These are phyloP conservation scores for Tipula lateralis DNA, from an alignment of 2,888 invertebrate species.

Conservation along the genomic window DNA sequence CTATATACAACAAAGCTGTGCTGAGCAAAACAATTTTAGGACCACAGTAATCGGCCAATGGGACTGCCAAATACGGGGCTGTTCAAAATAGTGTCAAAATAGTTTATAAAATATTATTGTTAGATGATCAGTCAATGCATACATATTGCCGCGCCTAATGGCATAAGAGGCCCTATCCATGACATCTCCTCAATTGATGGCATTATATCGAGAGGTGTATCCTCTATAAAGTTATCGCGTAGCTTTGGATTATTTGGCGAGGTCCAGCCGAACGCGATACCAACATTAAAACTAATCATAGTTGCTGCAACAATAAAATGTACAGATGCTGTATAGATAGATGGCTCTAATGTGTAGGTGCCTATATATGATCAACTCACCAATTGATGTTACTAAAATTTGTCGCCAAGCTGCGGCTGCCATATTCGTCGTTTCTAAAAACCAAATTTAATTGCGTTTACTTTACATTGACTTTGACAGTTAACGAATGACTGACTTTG, in stretches of 20 bases:
- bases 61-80: not conserved
- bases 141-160: not conserved
- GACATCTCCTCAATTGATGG: not conserved
- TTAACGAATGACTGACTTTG: too few relatives aligned
- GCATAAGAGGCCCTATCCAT: not conserved
- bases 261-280: not conserved
- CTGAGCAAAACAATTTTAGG: not conserved
- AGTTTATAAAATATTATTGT: not conserved
- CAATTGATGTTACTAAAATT: not conserved
- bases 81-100: not conserved
- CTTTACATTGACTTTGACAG: slow-evolving; percentile 40
- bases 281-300: not conserved
- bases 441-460: not conserved
- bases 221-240: not conserved
- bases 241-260: not conserved
- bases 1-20: not conserved
- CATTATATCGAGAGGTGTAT: not conserved
- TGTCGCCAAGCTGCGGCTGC: not conserved
- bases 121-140: not conserved
- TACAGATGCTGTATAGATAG: not conserved
- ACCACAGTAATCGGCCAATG: not conserved
- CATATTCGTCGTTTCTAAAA: not conserved
- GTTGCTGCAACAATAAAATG: not conserved
- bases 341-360: too few relatives aligned
- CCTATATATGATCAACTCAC: not conserved